These are phyloP conservation scores for Morpho deidamia DNA, from an alignment of 2,888 invertebrate species.

Conservation along the genomic window DNA sequence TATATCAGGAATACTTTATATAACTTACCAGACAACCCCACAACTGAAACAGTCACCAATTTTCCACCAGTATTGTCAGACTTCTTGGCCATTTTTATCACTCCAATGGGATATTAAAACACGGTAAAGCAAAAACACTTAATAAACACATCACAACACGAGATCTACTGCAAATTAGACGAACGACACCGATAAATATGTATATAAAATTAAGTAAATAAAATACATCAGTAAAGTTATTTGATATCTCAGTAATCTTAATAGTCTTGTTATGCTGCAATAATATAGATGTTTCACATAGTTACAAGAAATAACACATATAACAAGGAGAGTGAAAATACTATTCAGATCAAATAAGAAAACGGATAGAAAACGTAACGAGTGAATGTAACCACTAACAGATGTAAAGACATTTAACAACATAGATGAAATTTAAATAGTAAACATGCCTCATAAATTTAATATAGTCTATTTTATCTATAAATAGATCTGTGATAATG, in stretches of 20 bases:
- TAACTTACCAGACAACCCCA: constrained; percentile 87
- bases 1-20: no score
- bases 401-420: constrained; percentile 46
- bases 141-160: constrained; percentile 61
- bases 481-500: constrained; percentile 31
- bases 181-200: constrained; percentile 29
- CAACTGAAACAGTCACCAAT: constrained; percentile 91
- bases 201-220: constrained; percentile 29
- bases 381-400: constrained; percentile 37
- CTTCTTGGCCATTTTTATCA: constrained; percentile 84
- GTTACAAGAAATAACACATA: no score
- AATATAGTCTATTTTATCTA: neutral
- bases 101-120: constrained; percentile 39
- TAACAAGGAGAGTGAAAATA: neutral
- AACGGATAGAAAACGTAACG: constrained; percentile 39
- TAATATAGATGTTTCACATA: no score
- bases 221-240: neutral
- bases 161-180: constrained; percentile 17
- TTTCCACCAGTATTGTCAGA: constrained; percentile 82
- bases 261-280: no score
- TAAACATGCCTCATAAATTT: no score
- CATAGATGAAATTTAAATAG: neutral
- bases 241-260: no score
- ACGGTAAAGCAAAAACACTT: constrained; percentile 43
- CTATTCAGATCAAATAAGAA: constrained; percentile 15